A percentile compares a stretch with the other conserved stretches of the same genome.
These are phyloP conservation scores for Cephus runcator DNA, from an alignment of 2,888 invertebrate genomes.

Conservation along the genomic window DNA sequence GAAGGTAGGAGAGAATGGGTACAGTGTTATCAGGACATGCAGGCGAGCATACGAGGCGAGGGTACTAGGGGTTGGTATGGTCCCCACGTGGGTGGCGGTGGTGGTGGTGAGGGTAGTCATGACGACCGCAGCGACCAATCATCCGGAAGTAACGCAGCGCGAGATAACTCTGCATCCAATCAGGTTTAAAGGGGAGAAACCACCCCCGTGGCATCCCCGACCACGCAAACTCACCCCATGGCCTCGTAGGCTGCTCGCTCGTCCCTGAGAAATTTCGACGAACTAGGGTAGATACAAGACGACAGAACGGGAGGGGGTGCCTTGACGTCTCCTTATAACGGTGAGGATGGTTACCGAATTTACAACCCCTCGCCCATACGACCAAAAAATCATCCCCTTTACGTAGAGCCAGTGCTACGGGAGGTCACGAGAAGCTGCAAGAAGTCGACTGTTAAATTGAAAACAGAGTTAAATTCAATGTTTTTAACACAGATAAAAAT, in stretches of 20 bases:
- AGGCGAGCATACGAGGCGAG: slow-evolving; percentile 32
- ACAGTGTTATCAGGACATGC: slow-evolving; percentile 38
- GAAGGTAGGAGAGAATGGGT: slow-evolving; percentile 3
- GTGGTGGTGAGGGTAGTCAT: slow-evolving; percentile 59
- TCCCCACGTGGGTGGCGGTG: slow-evolving; percentile 48
- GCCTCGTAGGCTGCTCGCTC: too few species aligned
- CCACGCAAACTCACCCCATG: background rate
- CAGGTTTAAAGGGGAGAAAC: slow-evolving; percentile 61
- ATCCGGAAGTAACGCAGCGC: slow-evolving; percentile 65
- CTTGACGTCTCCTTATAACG: background rate
- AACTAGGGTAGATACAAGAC: slow-evolving; percentile 54
- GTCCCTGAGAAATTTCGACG: slow-evolving; percentile 45
- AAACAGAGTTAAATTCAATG: too few species aligned
- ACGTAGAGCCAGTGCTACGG: too few species aligned
- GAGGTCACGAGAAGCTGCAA: too few species aligned
- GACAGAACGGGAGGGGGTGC: slow-evolving; percentile 31
- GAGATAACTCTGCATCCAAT: slow-evolving; percentile 67
- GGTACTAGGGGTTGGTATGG: slow-evolving; percentile 33
- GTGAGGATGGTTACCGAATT: background rate
- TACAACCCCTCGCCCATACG: background rate
- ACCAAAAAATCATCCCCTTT: too few species aligned
- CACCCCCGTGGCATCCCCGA: slow-evolving; percentile 44
- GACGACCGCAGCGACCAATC: slow-evolving; percentile 66
- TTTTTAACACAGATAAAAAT: too few species aligned
- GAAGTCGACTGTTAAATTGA: too few species aligned